These are phyloP conservation scores for Notarius quadriscutis DNA, from an alignment of 2,113 vertebrate species.

Conservation along the genomic window DNA sequence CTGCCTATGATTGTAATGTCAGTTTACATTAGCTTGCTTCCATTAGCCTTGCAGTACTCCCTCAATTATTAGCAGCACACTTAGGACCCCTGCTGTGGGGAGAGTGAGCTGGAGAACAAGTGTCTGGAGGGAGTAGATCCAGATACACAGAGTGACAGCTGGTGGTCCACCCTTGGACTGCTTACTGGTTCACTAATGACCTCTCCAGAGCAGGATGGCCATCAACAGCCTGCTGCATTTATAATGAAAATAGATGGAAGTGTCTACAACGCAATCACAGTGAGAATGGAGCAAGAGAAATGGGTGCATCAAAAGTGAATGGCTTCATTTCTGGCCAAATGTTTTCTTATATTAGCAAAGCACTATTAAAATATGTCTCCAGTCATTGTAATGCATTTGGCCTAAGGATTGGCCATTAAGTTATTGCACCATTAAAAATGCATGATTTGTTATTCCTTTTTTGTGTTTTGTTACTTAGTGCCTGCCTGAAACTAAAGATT, in stretches of 20 bases:
- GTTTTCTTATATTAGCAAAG: constrained; percentile 71
- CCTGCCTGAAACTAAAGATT: constrained; percentile 38
- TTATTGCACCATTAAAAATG: constrained; percentile 45
- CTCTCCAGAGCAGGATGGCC: constrained; percentile 50
- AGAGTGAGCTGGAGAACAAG: constrained; percentile 49
- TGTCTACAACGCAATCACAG: constrained; percentile 50
- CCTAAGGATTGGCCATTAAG: constrained; percentile 59
- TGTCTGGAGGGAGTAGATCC: constrained; percentile 47
- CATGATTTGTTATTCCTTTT: constrained; percentile 42
- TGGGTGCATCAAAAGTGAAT: constrained; percentile 68
- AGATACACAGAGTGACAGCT: constrained; percentile 56
- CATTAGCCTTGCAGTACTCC: constrained; percentile 66
- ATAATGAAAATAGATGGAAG: constrained; percentile 61
- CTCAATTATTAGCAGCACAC: constrained; percentile 58
- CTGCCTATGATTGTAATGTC: constrained; percentile 48
- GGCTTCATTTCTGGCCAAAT: constrained; percentile 64
- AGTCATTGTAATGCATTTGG: constrained; percentile 48
- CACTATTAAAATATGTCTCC: constrained; percentile 60
- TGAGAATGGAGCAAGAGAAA: constrained; percentile 30
- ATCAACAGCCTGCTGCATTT: constrained; percentile 38
- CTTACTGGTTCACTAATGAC: constrained; percentile 65
- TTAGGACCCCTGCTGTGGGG: constrained; percentile 61
- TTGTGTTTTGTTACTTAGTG: constrained; percentile 37
- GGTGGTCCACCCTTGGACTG: constrained; percentile 62
- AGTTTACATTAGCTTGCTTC: constrained; percentile 57